phyloP scores from a whole-genome alignment of 2,113 vertebrate species.

The Calcarius ornatus region DNA sequence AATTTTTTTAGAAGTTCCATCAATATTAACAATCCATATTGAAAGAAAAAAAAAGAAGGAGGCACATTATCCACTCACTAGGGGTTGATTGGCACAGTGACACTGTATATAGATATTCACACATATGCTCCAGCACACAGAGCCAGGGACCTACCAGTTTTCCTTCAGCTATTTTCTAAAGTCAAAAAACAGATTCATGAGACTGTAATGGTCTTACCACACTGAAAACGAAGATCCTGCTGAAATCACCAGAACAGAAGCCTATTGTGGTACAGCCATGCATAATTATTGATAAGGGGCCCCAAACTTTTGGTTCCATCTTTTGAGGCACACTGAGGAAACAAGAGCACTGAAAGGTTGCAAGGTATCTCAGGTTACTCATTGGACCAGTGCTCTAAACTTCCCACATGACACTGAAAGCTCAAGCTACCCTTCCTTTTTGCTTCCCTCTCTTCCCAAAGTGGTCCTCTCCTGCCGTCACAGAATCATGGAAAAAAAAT shows the following conservation, averaged over 20 bases:
- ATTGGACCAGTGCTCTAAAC: fast-evolving
- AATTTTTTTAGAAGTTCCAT: not conserved
- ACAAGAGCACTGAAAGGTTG: not conserved
- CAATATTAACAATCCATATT: not conserved
- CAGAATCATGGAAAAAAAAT: not conserved
- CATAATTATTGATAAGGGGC: not conserved
- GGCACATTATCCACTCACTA: not conserved
- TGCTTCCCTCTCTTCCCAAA: not conserved
- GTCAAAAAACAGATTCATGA: not conserved
- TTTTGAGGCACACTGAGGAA: not conserved
- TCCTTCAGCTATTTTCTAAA: not conserved
- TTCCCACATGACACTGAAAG: not conserved
- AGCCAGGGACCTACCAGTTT: not conserved
- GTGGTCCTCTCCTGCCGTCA: not conserved
- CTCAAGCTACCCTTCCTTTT: not conserved
- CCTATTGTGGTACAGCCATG: not conserved
- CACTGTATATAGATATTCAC: not conserved
- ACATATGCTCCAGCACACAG: too few species aligned
- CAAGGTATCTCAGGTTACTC: not conserved
- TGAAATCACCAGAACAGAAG: not conserved
- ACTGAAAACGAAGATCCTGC: not conserved
- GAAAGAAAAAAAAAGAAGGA: not conserved
- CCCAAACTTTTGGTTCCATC: not conserved
- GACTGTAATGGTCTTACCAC: not conserved
- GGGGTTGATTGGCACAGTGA: not conserved